phyloP scores from a whole-genome alignment of 2,888 invertebrate genomes.

The Temnothorax ravouxi region DNA sequence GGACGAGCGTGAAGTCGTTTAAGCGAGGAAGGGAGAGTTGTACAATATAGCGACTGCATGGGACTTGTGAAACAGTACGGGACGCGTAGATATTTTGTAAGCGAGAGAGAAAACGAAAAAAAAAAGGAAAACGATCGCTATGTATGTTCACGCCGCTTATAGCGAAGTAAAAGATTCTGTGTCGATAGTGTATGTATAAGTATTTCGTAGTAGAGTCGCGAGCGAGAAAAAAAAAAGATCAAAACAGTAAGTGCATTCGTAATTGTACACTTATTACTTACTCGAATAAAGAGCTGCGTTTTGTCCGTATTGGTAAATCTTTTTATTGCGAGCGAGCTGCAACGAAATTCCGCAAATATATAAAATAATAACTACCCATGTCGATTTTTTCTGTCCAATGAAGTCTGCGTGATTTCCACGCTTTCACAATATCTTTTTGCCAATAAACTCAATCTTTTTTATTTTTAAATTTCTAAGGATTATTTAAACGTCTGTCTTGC shows the following conservation, averaged over 20 bases:
- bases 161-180: constrained; percentile 84
- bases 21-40: constrained; percentile 75
- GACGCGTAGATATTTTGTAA: constrained; percentile 84
- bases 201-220: constrained; percentile 57
- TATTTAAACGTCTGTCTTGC: not conserved
- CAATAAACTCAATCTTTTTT: not conserved
- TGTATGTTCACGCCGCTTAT: constrained; percentile 84
- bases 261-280: constrained; percentile 62
- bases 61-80: not conserved
- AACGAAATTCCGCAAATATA: not conserved
- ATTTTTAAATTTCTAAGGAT: not conserved
- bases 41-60: constrained; percentile 74
- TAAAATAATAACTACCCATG: not conserved
- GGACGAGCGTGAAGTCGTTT: constrained; percentile 59
- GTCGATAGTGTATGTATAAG: constrained; percentile 78
- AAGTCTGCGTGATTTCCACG: not conserved
- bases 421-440: not conserved
- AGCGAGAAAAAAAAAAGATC: constrained; percentile 25
- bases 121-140: constrained; percentile 75
- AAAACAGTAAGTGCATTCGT: constrained; percentile 55
- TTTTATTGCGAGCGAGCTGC: constrained; percentile 22
- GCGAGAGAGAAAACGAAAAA: constrained; percentile 77
- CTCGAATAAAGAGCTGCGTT: constrained; percentile 64
- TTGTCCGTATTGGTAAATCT: constrained; percentile 51
- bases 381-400: not conserved